These are phyloP conservation scores for Xenentodon cancila DNA, from an alignment of 2,797 vertebrate genomes.

Conservation along the genomic window DNA sequence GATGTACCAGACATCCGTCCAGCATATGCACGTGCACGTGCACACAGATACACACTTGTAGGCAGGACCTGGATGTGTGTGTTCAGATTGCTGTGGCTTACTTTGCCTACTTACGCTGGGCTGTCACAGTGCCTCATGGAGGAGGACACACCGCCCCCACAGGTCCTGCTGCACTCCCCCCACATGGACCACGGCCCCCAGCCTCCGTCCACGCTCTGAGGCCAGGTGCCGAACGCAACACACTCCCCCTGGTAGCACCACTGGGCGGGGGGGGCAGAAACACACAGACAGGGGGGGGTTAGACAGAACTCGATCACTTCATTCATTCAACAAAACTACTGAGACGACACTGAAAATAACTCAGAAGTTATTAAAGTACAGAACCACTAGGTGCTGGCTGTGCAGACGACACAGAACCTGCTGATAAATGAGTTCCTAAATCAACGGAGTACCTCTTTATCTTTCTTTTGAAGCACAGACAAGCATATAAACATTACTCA, in stretches of 20 bases:
- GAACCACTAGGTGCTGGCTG: too few relatives aligned
- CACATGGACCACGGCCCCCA: constrained; percentile 97
- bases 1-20: constrained; percentile 22
- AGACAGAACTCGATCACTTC: neutral
- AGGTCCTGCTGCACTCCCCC: constrained; percentile 99
- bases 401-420: too few relatives aligned
- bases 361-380: too few relatives aligned
- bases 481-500: too few relatives aligned
- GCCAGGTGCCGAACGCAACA: constrained; percentile 94
- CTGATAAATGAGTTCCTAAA: too few relatives aligned
- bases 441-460: too few relatives aligned
- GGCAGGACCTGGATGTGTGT: constrained; percentile 73
- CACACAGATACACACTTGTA: constrained; percentile 49
- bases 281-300: neutral
- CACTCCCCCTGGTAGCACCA: constrained; percentile 99
- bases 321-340: too few relatives aligned
- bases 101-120: constrained; percentile 99
- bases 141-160: constrained; percentile 96
- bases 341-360: too few relatives aligned
- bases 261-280: constrained; percentile 70
- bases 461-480: too few relatives aligned
- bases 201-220: constrained; percentile 91
- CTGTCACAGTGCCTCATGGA: constrained; percentile 99
- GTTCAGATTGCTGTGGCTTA: constrained; percentile 94
- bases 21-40: neutral